phyloP scores from a whole-genome alignment of 1,140 invertebrate genomes.

The Camponotus pennsylvanicus region DNA sequence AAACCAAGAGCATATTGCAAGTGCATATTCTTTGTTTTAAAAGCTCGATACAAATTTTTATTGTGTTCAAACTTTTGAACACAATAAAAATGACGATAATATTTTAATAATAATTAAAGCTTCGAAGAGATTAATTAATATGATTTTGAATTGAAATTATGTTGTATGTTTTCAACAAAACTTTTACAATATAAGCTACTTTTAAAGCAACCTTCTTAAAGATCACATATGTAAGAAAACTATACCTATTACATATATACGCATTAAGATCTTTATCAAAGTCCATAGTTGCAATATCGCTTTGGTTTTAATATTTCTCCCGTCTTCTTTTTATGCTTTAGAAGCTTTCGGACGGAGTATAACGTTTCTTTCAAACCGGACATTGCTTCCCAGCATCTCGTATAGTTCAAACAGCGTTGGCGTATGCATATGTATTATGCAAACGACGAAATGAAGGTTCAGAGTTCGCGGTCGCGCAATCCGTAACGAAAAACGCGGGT shows the following conservation, averaged over 20 bases:
- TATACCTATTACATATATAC: background rate
- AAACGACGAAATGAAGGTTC: conserved; percentile 44
- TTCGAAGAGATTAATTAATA: background rate
- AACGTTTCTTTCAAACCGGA: conserved; percentile 8
- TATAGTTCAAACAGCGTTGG: background rate
- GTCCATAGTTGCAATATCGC: background rate
- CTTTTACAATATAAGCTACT: no score
- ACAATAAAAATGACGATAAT: background rate
- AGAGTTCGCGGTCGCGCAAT: conserved; percentile 49
- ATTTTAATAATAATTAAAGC: background rate
- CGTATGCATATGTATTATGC: conserved; percentile 42
- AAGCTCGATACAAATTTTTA: background rate
- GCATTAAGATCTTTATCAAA: conserved; percentile 2
- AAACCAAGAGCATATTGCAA: background rate
- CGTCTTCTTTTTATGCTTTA: background rate
- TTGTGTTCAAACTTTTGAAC: background rate
- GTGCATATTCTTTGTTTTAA: background rate
- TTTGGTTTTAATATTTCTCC: background rate
- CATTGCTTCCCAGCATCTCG: background rate
- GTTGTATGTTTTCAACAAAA: no score
- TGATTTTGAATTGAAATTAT: background rate
- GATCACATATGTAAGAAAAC: no score
- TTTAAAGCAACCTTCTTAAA: no score
- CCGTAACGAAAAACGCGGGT: conserved; percentile 25
- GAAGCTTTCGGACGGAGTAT: conserved; percentile 15